These are phyloP conservation scores for Limosa lapponica DNA, from an alignment of 2,797 vertebrate genomes.

Conservation along the genomic window DNA sequence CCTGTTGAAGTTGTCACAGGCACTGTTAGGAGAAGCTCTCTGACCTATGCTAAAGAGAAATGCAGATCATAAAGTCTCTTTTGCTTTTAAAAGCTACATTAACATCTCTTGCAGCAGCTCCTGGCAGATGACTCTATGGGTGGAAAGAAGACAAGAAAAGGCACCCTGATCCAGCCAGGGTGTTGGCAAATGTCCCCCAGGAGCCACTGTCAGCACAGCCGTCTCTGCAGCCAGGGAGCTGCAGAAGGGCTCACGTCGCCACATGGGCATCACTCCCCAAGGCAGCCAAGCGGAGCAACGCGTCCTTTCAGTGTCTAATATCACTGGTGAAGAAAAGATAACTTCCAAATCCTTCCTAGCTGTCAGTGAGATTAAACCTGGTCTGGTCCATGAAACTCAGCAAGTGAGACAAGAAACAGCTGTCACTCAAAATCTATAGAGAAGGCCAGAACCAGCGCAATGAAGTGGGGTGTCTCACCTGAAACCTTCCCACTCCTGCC, in stretches of 20 bases:
- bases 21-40: neutral
- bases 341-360: neutral
- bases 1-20: neutral
- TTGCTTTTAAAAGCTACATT: neutral
- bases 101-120: neutral
- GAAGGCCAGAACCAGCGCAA: neutral
- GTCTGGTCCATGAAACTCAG: accelerated
- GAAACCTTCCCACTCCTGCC: neutral
- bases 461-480: neutral
- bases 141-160: neutral
- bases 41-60: neutral
- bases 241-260: neutral
- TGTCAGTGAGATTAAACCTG: neutral
- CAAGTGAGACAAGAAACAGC: neutral
- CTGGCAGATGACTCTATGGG: accelerated
- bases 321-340: neutral
- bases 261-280: accelerated
- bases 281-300: neutral
- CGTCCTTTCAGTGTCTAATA: neutral
- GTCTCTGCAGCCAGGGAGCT: neutral
- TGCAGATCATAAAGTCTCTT: neutral
- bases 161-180: neutral
- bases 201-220: accelerated
- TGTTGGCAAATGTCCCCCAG: neutral
- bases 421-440: neutral